Evolutionary conservation across 2,113 vertebrate genomes (phyloP).

Genomic region (Nibea albiflora): DNA sequence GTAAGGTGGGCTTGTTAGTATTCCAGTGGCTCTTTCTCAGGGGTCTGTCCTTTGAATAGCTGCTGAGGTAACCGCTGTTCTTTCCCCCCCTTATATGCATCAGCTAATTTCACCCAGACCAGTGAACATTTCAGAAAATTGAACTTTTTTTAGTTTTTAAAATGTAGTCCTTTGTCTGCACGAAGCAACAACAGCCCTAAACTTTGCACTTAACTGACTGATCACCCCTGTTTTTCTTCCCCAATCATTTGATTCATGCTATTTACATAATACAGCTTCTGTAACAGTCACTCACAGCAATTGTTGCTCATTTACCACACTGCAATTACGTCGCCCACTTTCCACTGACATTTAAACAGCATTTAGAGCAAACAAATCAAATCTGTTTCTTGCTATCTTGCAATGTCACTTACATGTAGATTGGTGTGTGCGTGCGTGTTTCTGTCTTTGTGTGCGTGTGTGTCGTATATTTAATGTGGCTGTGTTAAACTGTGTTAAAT

Average conservation of each 20-base stretch:
- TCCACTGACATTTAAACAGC: constrained; percentile 12
- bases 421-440: not conserved
- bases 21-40: constrained; percentile 61
- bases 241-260: not conserved
- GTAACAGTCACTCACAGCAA: constrained; percentile 42
- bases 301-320: constrained; percentile 59
- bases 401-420: constrained; percentile 1
- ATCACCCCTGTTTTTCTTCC: not conserved
- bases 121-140: not conserved
- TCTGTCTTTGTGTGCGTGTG: not conserved
- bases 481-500: constrained; percentile 21
- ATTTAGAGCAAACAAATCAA: constrained; percentile 8
- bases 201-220: not conserved
- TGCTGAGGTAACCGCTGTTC: constrained; percentile 56
- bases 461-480: not conserved
- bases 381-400: not conserved
- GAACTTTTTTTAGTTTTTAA: constrained; percentile 20
- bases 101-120: constrained; percentile 6
- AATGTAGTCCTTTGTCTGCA: not conserved
- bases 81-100: not conserved
- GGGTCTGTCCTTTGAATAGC: constrained; percentile 62
- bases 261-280: constrained; percentile 10
- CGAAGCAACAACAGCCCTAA: not conserved
- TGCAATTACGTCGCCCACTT: not conserved
- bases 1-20: constrained; percentile 79